Evolutionary conservation across 2,888 invertebrate species (phyloP), one percentile per base, ranked within the genome.

Genomic region (Drosophila histrio): DNA sequence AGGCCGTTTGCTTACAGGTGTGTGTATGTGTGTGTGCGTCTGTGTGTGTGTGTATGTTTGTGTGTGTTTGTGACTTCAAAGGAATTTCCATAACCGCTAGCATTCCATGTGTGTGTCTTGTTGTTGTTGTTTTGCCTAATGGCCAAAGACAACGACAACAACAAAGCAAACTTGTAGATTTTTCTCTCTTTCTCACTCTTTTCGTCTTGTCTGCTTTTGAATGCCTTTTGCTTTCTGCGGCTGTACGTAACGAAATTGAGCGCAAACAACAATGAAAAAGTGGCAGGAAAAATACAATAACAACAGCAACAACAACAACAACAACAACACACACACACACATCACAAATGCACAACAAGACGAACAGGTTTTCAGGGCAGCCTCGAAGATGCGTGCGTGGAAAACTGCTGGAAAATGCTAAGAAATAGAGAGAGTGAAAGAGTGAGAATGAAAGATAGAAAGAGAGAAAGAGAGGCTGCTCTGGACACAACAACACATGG

Each of bases 21-120:
- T 41, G 60, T 47, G 44, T 58, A 22, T 21, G 32, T 49, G 38
- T 43, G 63, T 60, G 41, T 50, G 34, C 54, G 44, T 52, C 11
- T 57, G 28, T 54, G 47, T 46, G 41, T 50, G 62, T 58, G 39
- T 44, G 28, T 59, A 38, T 53, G n/a, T 56, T 30, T 50, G 56
- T 43, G 38, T 62, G 38, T 47, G 41, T 63, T 52, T 67, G 52
- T 66, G 46, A 62, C 69, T 75, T 80, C 79, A 79, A 75, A 83
- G 86, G 84, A 86, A 85, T 85, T 84, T 85, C 84, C 82, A 84
- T 84, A 86, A 85, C 84, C 84, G 84, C 84, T 85, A 85, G 82
- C 86, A 85, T 85, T 86, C 71, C 83, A 64, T 52, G 43, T 43
- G 32, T 36, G 59, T 43, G 52, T 58, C 32, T 34, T 56, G 47